phyloP scores from a whole-genome alignment of 2,888 invertebrate species.

The Lithophane semibrunnea region DNA sequence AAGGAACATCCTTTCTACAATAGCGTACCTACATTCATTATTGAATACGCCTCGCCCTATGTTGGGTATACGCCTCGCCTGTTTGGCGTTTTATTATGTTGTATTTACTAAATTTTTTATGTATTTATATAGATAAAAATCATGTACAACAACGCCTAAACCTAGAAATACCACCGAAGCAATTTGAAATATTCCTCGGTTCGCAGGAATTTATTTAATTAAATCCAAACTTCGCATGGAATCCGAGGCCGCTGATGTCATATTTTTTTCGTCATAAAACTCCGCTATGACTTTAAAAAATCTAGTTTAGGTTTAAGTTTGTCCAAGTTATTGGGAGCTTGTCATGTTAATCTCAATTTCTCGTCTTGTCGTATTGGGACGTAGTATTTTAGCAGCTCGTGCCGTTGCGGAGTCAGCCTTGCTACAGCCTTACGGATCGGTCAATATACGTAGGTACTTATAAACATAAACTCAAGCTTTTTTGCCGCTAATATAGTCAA shows the following conservation, averaged over 20 bases:
- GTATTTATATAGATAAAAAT: too few relatives aligned
- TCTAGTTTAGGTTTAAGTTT: neutral
- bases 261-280: constrained; percentile 10
- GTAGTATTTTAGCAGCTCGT: neutral
- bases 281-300: neutral
- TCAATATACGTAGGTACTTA: neutral
- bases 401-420: neutral
- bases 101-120: too few relatives aligned
- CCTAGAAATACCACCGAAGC: neutral
- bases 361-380: neutral
- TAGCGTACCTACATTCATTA: too few relatives aligned
- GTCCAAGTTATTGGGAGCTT: neutral
- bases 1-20: too few relatives aligned
- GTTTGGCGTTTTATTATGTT: too few relatives aligned
- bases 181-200: constrained; percentile 12
- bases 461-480: too few relatives aligned
- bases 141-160: neutral
- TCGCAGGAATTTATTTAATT: constrained; percentile 37
- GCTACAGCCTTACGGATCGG: neutral
- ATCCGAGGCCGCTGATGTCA: neutral
- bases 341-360: too few relatives aligned
- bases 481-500: too few relatives aligned
- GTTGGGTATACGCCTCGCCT: too few relatives aligned
- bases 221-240: constrained; percentile 1
- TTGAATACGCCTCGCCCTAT: too few relatives aligned